Evolutionary conservation across 2,888 invertebrate genomes (phyloP), one percentile per base, ranked within the genome.

Genomic region (Drosophila prostipennis): DNA sequence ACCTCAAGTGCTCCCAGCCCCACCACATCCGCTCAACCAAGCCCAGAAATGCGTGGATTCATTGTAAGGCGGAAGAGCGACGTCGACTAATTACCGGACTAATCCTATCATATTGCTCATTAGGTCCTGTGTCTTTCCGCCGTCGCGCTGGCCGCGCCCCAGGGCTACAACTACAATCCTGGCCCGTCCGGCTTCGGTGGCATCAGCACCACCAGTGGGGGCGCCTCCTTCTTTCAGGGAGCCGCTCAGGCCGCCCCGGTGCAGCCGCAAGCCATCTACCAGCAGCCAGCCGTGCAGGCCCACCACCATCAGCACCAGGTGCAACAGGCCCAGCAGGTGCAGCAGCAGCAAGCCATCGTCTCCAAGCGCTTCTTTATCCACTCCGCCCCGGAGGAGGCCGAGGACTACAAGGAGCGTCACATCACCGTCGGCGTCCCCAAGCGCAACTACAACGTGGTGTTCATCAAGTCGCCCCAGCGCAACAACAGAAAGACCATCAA

Each of bases 311-410:
- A 46, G 26, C 45, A 78, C 46, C 84, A 79, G 19, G 55, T 70
- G 70, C 48, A 67, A 14, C 77, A 76, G 37, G 52, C 55, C 13
- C 71, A 78, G 43, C 65, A 72, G 14, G 71, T 49, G 19, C 78
- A 74, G 29, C 79, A 80, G 5, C 89, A 87, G 60, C 90, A 89
- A 37, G 77, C 87, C n/a, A 74, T 90, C 54, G 70, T 90, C 10
- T 90, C 91, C 1, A 92, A 92, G 78, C 89, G 91, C 32, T 92
- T 92, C 83, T 92, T 90, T 67, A 90, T 92, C 26, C 92, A 92
- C 75, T 90, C 91, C 2, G 92, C 92, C 0, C 92, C 92, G 43
- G 92, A 92, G 74, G 92, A 92, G 60, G 80, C 74, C 0, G 91
- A 91, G 19, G 91, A 90, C 3, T 87, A 81, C 63, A 89, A 89